These are phyloP conservation scores for Branchellion lobata DNA, from an alignment of 2,888 invertebrate genomes.

Conservation along the genomic window DNA sequence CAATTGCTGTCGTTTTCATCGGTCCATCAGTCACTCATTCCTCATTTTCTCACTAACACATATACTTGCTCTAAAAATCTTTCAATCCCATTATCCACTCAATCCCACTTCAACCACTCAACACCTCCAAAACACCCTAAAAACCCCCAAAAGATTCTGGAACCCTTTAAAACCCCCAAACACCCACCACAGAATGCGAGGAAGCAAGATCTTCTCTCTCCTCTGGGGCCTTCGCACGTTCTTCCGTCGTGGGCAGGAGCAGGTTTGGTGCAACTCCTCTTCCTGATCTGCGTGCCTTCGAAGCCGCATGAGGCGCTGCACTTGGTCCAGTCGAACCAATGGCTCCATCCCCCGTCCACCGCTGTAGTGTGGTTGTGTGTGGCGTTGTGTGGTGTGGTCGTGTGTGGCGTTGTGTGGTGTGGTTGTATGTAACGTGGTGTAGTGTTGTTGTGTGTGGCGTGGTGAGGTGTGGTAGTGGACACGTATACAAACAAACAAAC, in stretches of 20 bases:
- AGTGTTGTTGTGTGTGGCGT: too few relatives aligned
- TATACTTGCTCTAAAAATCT: too few relatives aligned
- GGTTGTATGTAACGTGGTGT: too few relatives aligned
- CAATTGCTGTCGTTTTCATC: conserved; percentile 16
- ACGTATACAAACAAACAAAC: too few relatives aligned
- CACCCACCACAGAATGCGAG: conserved; percentile 41
- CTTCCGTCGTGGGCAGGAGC: conserved; percentile 45
- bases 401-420: neutral
- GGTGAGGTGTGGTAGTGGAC: too few relatives aligned
- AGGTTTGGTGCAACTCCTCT: conserved; percentile 44
- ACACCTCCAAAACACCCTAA: too few relatives aligned
- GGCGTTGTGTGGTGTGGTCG: neutral
- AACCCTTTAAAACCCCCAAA: too few relatives aligned
- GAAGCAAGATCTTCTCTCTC: conserved; percentile 35
- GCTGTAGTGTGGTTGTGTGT: conserved; percentile 3
- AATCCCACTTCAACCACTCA: too few relatives aligned
- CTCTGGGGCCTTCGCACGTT: conserved; percentile 42
- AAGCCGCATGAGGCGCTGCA: conserved; percentile 51
- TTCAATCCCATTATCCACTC: too few relatives aligned
- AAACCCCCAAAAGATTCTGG: too few relatives aligned
- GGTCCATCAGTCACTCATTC: too few relatives aligned
- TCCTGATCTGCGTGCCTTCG: conserved; percentile 35
- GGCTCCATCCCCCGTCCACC: conserved; percentile 48
- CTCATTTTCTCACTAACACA: too few relatives aligned
- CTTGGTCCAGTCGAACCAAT: conserved; percentile 49